Evolutionary conservation across 2,113 vertebrate genomes (phyloP).

Genomic region (Phasianus colchicus): DNA sequence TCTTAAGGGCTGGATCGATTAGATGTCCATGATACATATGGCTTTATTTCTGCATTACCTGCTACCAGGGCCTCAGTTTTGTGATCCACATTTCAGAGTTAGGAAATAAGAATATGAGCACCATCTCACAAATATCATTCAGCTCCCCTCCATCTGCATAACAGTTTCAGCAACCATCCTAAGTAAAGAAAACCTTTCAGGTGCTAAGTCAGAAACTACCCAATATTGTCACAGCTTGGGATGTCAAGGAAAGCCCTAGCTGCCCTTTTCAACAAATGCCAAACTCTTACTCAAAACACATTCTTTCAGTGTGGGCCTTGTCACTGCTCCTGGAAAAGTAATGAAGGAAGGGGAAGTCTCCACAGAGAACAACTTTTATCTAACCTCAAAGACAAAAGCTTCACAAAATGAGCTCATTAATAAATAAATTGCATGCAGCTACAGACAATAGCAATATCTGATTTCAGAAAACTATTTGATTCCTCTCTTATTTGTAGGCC

Average conservation of each 20-base stretch:
- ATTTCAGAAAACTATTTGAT: background rate
- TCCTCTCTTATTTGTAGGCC: background rate
- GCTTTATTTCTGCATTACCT: background rate
- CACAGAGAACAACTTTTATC: slow-evolving; percentile 6
- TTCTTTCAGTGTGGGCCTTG: background rate
- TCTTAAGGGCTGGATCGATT: background rate
- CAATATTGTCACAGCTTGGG: background rate
- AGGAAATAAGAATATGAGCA: background rate
- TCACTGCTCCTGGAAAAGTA: background rate
- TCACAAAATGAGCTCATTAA: background rate
- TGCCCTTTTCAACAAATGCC: background rate
- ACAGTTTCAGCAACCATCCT: background rate
- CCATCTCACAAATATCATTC: accelerated
- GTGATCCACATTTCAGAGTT: background rate
- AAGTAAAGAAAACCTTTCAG: background rate
- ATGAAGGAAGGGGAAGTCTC: background rate
- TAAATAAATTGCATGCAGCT: background rate
- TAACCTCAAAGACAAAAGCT: slow-evolving; percentile 35
- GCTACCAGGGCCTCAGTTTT: background rate
- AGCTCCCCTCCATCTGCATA: background rate
- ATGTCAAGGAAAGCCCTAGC: background rate
- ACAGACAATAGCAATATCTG: background rate
- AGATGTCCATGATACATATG: accelerated
- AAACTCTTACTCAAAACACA: background rate
- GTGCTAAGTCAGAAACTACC: background rate